Evolutionary conservation across 2,797 vertebrate genomes (phyloP).

Genomic region (Oreochromis grahami): DNA sequence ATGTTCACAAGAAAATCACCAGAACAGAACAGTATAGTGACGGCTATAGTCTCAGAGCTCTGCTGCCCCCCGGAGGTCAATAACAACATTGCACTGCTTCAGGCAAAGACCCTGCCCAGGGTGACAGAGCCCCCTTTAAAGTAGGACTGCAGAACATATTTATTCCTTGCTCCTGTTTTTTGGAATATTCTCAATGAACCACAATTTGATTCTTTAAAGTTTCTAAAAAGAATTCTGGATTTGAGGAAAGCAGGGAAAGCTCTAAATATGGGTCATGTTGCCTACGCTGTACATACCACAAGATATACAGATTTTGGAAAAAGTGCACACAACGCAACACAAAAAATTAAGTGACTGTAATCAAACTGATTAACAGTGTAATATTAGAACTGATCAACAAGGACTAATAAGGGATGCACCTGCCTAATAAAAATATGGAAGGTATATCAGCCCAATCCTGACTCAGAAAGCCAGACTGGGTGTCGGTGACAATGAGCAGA

Average conservation of each 20-base stretch:
- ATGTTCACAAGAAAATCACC: background rate
- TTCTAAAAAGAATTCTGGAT: background rate
- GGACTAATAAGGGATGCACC: background rate
- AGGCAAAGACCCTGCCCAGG: background rate
- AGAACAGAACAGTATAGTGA: background rate
- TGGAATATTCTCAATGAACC: background rate
- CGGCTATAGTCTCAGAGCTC: background rate
- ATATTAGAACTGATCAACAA: background rate
- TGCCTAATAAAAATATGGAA: background rate
- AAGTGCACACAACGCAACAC: background rate
- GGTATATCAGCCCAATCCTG: background rate
- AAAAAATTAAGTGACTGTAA: background rate
- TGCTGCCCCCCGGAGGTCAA: conserved; percentile 35
- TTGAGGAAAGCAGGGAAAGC: background rate
- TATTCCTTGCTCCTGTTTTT: background rate
- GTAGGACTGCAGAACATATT: background rate
- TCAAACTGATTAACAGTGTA: background rate
- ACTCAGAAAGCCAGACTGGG: background rate
- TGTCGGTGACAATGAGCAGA: background rate
- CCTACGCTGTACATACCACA: background rate
- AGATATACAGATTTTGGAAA: background rate
- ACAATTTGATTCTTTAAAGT: background rate
- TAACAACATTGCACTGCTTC: background rate
- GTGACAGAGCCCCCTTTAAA: background rate
- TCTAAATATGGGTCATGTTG: background rate